phyloP scores from a whole-genome alignment of 2,113 vertebrate species.

The Naja naja region DNA sequence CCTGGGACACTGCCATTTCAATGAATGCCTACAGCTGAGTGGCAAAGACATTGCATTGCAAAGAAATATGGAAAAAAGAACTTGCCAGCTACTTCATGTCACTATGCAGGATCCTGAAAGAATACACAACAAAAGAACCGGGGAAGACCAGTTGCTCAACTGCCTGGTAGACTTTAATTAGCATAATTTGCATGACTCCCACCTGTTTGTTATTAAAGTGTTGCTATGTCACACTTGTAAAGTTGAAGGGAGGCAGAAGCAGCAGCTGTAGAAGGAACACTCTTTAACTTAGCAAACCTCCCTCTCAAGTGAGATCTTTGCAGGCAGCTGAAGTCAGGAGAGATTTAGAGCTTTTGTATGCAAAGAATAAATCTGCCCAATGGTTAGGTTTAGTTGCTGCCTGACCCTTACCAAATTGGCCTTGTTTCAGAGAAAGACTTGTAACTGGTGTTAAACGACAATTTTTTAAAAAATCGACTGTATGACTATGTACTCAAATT shows the following conservation, averaged over 20 bases:
- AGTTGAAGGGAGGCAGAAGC: background rate
- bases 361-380: background rate
- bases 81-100: slow-evolving; percentile 32
- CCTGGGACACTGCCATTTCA: background rate
- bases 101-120: slow-evolving; percentile 31
- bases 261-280: background rate
- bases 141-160: slow-evolving; percentile 30
- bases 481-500: background rate
- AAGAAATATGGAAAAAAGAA: background rate
- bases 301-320: background rate
- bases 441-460: background rate
- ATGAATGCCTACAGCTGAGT: background rate
- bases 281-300: background rate
- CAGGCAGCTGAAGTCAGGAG: background rate
- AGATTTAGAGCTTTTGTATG: background rate
- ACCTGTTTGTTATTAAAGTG: slow-evolving; percentile 39
- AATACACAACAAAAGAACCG: slow-evolving; percentile 9
- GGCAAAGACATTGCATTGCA: background rate
- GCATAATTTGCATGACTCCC: slow-evolving; percentile 26
- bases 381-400: background rate
- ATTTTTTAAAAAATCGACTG: background rate
- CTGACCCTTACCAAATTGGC: background rate
- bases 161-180: slow-evolving; percentile 40
- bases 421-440: background rate
- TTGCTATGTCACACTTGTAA: slow-evolving; percentile 18